These are phyloP conservation scores for Entomobrya proxima DNA, from an alignment of 2,888 invertebrate species.

Conservation along the genomic window DNA sequence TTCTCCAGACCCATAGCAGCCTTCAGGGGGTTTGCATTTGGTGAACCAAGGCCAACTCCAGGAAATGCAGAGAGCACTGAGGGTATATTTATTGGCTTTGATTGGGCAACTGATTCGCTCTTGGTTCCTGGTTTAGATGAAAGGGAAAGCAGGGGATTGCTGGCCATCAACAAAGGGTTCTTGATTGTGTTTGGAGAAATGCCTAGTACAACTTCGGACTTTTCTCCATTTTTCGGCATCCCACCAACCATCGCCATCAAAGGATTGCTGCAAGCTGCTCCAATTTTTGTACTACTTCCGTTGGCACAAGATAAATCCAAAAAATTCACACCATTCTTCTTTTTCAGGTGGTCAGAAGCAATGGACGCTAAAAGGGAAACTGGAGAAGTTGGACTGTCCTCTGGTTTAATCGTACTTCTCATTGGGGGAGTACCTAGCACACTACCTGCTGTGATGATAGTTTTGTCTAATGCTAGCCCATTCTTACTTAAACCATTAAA, in stretches of 20 bases:
- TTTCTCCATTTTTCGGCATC: neutral
- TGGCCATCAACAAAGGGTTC: neutral
- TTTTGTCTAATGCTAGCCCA: constrained; percentile 52
- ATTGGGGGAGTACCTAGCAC: neutral
- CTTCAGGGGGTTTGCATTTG: neutral
- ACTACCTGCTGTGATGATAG: constrained; percentile 16
- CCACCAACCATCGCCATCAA: neutral
- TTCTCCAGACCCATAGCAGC: neutral
- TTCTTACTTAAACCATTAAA: constrained; percentile 32
- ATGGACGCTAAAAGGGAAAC: constrained; percentile 52
- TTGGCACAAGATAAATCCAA: neutral
- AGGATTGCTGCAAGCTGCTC: neutral
- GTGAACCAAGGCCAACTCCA: neutral
- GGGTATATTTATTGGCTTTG: neutral
- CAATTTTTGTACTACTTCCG: neutral
- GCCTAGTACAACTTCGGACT: too few species aligned
- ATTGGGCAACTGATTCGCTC: neutral
- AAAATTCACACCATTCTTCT: neutral
- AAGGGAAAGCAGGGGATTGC: constrained; percentile 17
- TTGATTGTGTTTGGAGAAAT: neutral
- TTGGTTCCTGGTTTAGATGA: neutral
- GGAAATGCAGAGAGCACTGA: neutral
- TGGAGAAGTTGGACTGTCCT: neutral
- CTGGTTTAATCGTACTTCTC: neutral
- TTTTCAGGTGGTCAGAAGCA: constrained; percentile 52